Conservation (phyloP, 1,140 invertebrate genomes). For the Drosophila lacteicornis region DNA sequence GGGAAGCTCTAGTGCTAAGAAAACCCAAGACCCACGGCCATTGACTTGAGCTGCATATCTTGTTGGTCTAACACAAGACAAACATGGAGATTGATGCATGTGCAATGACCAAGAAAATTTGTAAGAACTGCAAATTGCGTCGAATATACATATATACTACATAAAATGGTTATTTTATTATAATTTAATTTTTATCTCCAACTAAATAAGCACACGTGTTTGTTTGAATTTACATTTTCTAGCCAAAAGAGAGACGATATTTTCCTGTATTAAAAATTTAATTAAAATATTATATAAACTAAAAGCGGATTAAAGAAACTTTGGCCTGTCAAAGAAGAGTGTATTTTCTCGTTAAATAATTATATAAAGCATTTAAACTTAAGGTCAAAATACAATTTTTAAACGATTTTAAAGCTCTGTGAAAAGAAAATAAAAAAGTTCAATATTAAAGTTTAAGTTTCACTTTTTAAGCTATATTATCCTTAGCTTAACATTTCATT, state of each 20-base stretch:
- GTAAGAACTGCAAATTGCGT: neutral
- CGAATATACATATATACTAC: neutral
- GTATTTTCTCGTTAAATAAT: neutral
- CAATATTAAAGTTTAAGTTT: neutral
- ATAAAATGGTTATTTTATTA: neutral
- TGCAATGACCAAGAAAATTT: neutral
- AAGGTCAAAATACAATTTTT: too few species aligned
- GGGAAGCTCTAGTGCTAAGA: neutral
- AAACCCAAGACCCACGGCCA: neutral
- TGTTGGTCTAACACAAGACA: neutral
- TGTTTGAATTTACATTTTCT: neutral
- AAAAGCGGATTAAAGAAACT: neutral
- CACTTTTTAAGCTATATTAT: too few species aligned
- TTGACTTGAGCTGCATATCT: slow-evolving; percentile 3
- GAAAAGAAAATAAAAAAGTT: neutral
- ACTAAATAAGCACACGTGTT: neutral
- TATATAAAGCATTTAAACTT: neutral
- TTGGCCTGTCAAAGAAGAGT: neutral
- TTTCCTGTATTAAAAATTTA: neutral
- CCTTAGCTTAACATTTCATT: too few species aligned
- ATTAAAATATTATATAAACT: neutral
- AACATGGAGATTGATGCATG: neutral
- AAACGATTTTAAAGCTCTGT: neutral
- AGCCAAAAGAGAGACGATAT: neutral
- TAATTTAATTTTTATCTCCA: neutral